Conservation (phyloP, 2,888 invertebrate genomes). For the Diaprepes abbreviatus region DNA sequence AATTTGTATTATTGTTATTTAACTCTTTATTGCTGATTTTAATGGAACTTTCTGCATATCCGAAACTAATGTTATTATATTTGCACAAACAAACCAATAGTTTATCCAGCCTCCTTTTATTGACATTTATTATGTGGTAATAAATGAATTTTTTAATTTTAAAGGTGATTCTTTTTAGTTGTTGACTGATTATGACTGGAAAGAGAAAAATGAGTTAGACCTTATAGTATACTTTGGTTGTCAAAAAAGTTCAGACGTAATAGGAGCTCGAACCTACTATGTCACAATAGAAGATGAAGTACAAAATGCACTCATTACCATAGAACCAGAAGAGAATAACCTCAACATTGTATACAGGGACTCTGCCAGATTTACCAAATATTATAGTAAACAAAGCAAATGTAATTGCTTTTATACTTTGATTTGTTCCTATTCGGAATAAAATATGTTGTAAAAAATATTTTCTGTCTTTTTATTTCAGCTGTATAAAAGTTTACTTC, state of each 20-base stretch:
- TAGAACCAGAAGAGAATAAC: conserved; percentile 77
- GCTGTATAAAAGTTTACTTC: too few species aligned
- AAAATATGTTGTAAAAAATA: conserved; percentile 48
- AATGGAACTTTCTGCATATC: too few species aligned
- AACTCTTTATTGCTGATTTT: too few species aligned
- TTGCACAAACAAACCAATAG: too few species aligned
- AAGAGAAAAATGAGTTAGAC: conserved; percentile 63
- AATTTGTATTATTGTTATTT: too few species aligned
- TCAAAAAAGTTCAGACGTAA: conserved; percentile 54
- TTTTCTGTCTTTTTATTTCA: not conserved
- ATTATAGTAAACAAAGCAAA: conserved; percentile 63
- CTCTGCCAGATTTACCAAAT: conserved; percentile 68
- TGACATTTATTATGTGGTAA: too few species aligned
- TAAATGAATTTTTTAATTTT: too few species aligned
- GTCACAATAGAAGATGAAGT: conserved; percentile 63
- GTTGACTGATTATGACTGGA: conserved; percentile 64
- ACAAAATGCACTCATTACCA: conserved; percentile 68
- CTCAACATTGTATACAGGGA: conserved; percentile 77
- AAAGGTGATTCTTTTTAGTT: conserved; percentile 60
- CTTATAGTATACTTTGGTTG: conserved; percentile 63
- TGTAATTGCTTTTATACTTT: conserved; percentile 61
- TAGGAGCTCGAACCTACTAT: conserved; percentile 65
- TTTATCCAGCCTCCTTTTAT: too few species aligned
- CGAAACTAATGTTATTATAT: too few species aligned
- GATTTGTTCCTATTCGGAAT: conserved; percentile 65